Percentiles rank a stretch among this genome's conserved stretches.
Conservation (phyloP, 64 coral and sea anemone species). For the Montipora cactus region DNA sequence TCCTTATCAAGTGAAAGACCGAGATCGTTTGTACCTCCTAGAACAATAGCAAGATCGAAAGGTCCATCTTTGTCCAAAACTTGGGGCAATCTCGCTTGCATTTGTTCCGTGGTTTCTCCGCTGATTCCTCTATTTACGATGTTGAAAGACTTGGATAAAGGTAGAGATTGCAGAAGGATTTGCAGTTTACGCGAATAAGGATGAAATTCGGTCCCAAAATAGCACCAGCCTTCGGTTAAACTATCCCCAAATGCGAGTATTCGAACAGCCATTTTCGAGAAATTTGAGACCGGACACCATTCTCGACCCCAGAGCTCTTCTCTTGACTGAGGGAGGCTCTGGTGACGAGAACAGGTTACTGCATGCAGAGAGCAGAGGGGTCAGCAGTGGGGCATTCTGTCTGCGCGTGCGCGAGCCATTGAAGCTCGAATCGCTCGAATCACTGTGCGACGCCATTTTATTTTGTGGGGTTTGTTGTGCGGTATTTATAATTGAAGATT, state of each 20-base stretch:
- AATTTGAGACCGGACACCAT: neutral
- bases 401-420: no score
- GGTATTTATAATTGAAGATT: no score
- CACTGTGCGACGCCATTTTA: no score
- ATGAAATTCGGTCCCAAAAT: conserved; percentile 36
- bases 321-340: neutral
- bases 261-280: conserved; percentile 58
- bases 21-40: conserved; percentile 79
- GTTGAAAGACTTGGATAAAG: conserved; percentile 22
- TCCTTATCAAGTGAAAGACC: neutral
- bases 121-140: conserved; percentile 70
- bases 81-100: conserved; percentile 5
- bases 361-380: no score
- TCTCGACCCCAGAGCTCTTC: neutral
- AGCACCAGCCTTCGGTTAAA: conserved; percentile 70
- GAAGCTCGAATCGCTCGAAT: no score
- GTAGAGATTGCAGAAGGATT: conserved; percentile 20
- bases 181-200: conserved; percentile 61
- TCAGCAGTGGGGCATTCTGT: no score
- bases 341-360: no score
- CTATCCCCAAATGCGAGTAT: conserved; percentile 69
- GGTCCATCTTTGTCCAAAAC: conserved; percentile 20
- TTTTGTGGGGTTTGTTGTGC: no score
- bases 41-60: conserved; percentile 63
- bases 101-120: conserved; percentile 49